Evolutionary conservation across 2,113 vertebrate genomes (phyloP), one percentile per base, ranked within the genome.

Genomic region (Bambusicola thoracicus): DNA sequence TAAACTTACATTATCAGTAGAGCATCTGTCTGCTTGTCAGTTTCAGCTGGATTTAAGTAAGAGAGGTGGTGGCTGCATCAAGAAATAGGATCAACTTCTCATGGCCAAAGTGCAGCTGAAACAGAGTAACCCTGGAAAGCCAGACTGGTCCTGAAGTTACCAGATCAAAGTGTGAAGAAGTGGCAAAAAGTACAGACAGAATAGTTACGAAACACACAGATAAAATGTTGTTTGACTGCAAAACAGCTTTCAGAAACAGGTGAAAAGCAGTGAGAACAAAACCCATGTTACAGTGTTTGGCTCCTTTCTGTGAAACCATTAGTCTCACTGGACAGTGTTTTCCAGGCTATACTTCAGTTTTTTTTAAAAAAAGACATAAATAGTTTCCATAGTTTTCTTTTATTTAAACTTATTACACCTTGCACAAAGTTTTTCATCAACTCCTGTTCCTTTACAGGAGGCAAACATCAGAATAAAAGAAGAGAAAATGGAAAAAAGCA

Each of bases 141-240:
- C 81, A 96, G 94, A 92, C 83, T 58, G 41, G 24, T 94, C 41
- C 70, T 62, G 34, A 25, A 56, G 36, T 91, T 81, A 95, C 82
- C 89, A 87, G 81, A 76, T 93, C n/a, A 76, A 90, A 87, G 18
- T 34, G 78, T 56, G 68, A 84, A 81, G 74, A 65, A 75, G 3
- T 34, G 34, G 24, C 32, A 19, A 81, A 81, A 92, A 55, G 34
- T 61, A 62, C 74, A 92, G 92, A 76, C 79, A 76, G 85, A 38
- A 10, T 27, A 58, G 30, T 92, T 88, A 84, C 11, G 85, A 93
- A 90, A 93, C 74, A 93, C 30, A 49, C 21, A 77, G 81, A 58
- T 66, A 86, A 91, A 85, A 94, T 82, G 55, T 30, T 91, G 69
- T 58, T 81, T 92, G 74, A 76, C 75, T n/a, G 15, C 40, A 85